These are phyloP conservation scores for Eunapius fragilis DNA, from an alignment of 37 sponge, comb jelly and placozoan genomes.

Conservation along the genomic window DNA sequence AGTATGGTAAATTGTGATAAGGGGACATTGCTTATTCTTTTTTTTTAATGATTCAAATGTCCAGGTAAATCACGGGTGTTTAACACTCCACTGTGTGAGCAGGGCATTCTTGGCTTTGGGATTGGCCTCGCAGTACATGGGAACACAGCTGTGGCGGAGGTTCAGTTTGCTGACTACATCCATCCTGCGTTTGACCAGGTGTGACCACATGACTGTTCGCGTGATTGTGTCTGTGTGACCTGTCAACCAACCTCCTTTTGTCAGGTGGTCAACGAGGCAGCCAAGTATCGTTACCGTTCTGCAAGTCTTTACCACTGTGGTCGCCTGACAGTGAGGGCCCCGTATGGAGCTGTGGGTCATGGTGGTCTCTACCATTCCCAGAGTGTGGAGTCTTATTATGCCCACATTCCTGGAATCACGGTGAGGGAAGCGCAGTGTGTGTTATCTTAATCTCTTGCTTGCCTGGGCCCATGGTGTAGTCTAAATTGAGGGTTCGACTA, in stretches of 20 bases:
- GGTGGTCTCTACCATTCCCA: constrained; percentile 98
- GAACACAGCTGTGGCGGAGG: constrained; percentile 96
- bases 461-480: no score
- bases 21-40: neutral
- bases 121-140: constrained; percentile 94
- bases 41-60: neutral
- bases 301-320: constrained; percentile 93
- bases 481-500: no score
- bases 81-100: constrained; percentile 94
- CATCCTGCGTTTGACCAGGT: constrained; percentile 98
- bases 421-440: constrained; percentile 10
- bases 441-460: no score
- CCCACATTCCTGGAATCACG: constrained; percentile 93
- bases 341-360: constrained; percentile 98
- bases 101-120: constrained; percentile 95
- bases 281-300: constrained; percentile 96
- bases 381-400: constrained; percentile 92
- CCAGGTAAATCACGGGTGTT: constrained; percentile 89
- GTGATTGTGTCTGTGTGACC: neutral
- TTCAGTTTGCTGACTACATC: constrained; percentile 99
- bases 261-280: constrained; percentile 95
- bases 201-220: neutral
- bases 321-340: constrained; percentile 84
- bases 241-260: neutral
- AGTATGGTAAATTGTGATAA: constrained; percentile 73